These are phyloP conservation scores for Caerostris darwini DNA, from an alignment of 1,140 invertebrate species.

Conservation along the genomic window DNA sequence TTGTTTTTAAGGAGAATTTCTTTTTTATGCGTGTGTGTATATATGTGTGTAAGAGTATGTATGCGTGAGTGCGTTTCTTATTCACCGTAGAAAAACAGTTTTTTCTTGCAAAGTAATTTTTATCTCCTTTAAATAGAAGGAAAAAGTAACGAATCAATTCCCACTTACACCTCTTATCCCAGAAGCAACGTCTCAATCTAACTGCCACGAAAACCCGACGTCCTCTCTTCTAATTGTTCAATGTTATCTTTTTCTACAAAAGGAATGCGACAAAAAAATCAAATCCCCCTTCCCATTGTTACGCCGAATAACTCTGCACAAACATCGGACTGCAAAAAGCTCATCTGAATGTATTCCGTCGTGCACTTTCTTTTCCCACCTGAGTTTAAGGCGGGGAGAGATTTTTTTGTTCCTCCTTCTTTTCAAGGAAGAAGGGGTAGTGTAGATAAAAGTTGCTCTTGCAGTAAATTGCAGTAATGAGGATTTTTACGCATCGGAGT, in stretches of 20 bases:
- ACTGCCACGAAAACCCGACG: not conserved
- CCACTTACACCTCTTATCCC: not conserved
- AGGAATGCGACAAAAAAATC: slow-evolving; percentile 18
- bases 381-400: not conserved
- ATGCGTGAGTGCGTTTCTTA: too few relatives aligned
- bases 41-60: too few relatives aligned
- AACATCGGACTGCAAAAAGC: slow-evolving; percentile 64
- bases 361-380: slow-evolving; percentile 32
- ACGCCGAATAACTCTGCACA: slow-evolving; percentile 66
- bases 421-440: not conserved
- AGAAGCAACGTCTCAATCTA: not conserved
- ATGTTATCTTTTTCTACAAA: slow-evolving; percentile 60
- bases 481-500: slow-evolving; percentile 50
- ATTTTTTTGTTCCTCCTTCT: slow-evolving; percentile 37
- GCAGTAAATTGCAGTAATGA: slow-evolving; percentile 73
- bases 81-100: too few relatives aligned
- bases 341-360: slow-evolving; percentile 62
- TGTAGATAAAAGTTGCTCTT: slow-evolving; percentile 51
- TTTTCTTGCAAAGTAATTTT: too few relatives aligned
- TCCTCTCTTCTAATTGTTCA: slow-evolving; percentile 63
- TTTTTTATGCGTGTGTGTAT: too few relatives aligned
- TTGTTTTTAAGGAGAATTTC: too few relatives aligned
- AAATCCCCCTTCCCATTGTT: slow-evolving; percentile 29
- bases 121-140: too few relatives aligned
- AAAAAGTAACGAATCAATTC: too few relatives aligned